Conservation (phyloP, 2,797 vertebrate species). For the Tympanoctomys barrerae region DNA sequence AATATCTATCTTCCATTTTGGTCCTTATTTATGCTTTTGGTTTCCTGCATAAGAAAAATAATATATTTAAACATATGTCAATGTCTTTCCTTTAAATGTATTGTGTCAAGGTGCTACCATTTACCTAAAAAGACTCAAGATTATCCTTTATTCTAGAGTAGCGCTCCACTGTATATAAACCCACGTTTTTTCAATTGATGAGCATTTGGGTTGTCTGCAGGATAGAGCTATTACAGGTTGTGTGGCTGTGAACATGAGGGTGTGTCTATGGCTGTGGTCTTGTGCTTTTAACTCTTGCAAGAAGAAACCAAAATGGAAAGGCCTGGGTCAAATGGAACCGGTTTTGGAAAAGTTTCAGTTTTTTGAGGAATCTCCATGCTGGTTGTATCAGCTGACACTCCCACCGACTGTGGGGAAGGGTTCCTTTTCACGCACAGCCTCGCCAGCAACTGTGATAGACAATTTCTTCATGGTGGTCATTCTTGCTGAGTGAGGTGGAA, state of each 20-base stretch:
- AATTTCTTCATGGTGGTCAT: background rate
- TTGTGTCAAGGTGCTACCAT: background rate
- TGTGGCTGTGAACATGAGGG: no score
- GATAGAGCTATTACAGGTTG: no score
- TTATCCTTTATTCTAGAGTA: background rate
- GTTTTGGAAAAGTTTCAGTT: background rate
- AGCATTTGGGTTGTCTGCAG: background rate
- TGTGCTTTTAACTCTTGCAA: background rate
- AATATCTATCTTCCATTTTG: no score
- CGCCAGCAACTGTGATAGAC: no score
- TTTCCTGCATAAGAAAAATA: no score
- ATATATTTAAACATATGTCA: no score
- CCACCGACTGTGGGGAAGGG: background rate
- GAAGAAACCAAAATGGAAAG: background rate
- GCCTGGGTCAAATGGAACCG: background rate
- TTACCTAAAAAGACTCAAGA: background rate
- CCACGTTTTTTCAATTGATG: background rate
- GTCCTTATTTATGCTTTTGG: no score
- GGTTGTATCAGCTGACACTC: background rate
- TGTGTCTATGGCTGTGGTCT: background rate
- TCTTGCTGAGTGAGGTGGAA: background rate
- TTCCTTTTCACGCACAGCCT: background rate
- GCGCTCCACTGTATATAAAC: background rate
- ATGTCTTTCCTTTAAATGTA: background rate
- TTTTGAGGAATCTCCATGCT: background rate